phyloP scores from a whole-genome alignment of 1,140 invertebrate species.

The Maniola jurtina region DNA sequence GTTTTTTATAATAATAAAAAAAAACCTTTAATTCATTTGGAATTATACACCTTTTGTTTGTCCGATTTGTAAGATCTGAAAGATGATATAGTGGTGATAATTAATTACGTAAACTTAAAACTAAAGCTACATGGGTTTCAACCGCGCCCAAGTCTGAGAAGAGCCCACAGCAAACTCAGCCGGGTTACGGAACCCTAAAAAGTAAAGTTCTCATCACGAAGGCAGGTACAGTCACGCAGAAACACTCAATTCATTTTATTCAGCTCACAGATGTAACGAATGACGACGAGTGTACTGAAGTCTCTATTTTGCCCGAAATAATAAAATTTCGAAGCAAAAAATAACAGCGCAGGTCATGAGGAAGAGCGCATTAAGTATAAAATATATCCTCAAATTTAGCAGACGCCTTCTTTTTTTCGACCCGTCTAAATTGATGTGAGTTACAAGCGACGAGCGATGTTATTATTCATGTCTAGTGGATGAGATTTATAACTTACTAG shows the following conservation, averaged over 20 bases:
- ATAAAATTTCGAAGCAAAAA: constrained; percentile 33
- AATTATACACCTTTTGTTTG: too few species aligned
- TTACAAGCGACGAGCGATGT: constrained; percentile 1
- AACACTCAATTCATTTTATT: constrained; percentile 13
- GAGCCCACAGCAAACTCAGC: too few species aligned
- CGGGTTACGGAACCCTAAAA: too few species aligned
- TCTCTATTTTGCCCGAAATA: constrained; percentile 24
- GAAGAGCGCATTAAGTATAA: constrained; percentile 45
- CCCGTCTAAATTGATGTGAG: constrained; percentile 9
- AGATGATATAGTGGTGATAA: too few species aligned
- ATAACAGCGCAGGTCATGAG: constrained; percentile 35
- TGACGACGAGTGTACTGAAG: constrained; percentile 12
- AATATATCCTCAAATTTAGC: constrained; percentile 43
- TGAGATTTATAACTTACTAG: too few species aligned
- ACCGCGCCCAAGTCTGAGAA: too few species aligned
- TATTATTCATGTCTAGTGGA: too few species aligned
- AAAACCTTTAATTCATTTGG: too few species aligned
- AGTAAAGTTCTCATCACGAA: neutral
- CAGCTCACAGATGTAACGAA: constrained; percentile 11
- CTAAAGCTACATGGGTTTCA: too few species aligned
- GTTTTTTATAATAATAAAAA: too few species aligned
- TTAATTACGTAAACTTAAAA: too few species aligned
- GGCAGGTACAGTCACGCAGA: constrained; percentile 7
- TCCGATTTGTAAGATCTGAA: too few species aligned
- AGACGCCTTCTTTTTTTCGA: constrained; percentile 29